Base-by-base conservation (phyloP, 2,113 vertebrate species). In the Barbus barbus region DNA sequence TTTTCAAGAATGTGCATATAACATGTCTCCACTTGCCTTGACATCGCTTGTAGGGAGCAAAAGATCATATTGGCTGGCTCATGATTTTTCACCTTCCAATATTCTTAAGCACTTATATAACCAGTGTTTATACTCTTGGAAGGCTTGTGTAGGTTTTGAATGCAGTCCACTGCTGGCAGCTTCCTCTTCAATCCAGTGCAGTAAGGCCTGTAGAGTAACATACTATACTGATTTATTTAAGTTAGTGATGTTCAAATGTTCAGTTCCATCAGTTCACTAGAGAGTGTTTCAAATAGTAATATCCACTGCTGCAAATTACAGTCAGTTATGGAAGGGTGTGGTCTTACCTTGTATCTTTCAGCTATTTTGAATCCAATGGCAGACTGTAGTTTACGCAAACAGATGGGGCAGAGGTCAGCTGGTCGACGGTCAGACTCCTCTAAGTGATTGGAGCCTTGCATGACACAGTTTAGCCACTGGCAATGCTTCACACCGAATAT, bases 371-470 rank as follows among this genome's bases (percentile, higher is more conserved):
- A 95, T 82, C 93, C 89, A 0, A 92, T 0, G 26, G 90, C 91
- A 2, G n/a, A n/a, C n/a, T n/a, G n/a, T n/a, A n/a, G 85, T 87
- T 95, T 93, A 33, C 89, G 90, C 18, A 96, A 86, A 44, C 94
- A 94, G 85, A 94, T 79, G 0, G 94, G 94, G 51, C 95, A 95
- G 65, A 95, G 92, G 56, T 93, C 85, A 0, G 93, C 85, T 0
- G 94, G 93, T 0, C 84, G 83, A 18, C 91, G 86, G 81, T 93
- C 94, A 0, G 91, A 91, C 83, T 94, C 94, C 61, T 94, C 89
- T 80, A 94, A 88, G 89, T 95, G 95, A 84, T 96, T 94, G 73
- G 92, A 96, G 82, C 95, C 94, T 83, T 93, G 94, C 93, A 95
- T 94, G 33, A 94, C 88, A 78, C 94, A 95, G 4, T 84, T 89